Conservation (phyloP, 1,140 invertebrate genomes). For the Rhopalosiphum maidis region DNA sequence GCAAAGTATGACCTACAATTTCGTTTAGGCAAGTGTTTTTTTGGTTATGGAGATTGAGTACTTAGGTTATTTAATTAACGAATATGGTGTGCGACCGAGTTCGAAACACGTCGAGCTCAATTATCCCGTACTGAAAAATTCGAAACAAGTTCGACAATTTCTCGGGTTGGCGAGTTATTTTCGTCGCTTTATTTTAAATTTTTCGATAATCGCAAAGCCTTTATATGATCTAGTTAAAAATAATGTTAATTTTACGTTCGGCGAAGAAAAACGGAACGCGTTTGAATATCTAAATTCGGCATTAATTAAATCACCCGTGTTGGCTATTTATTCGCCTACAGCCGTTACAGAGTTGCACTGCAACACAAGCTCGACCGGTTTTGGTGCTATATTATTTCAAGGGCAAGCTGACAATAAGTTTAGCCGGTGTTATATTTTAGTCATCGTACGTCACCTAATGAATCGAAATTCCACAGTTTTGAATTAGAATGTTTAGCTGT, state of each 20-base stretch:
- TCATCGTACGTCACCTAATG: not conserved
- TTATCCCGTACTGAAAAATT: not conserved
- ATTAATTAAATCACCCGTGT: not conserved
- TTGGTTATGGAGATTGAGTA: not conserved
- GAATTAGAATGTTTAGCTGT: not conserved
- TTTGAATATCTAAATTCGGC: not conserved
- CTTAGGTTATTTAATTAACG: not conserved
- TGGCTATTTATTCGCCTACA: not conserved
- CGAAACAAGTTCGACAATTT: not conserved
- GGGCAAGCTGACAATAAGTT: not conserved
- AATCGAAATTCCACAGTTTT: not conserved
- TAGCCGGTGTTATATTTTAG: slow-evolving; percentile 8
- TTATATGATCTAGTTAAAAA: not conserved
- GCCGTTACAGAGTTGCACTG: slow-evolving; percentile 59
- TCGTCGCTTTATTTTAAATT: not conserved
- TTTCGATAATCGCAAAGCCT: not conserved
- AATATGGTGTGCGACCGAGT: not conserved
- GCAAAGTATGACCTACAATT: not conserved
- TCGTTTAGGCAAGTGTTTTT: not conserved
- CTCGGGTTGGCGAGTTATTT: not conserved
- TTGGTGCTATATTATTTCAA: slow-evolving; percentile 12
- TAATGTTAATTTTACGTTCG: not conserved
- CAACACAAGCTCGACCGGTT: not conserved
- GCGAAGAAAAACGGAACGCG: not conserved
- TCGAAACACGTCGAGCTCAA: not conserved